A percentile compares a stretch with the other conserved stretches of the same genome.
These are phyloP conservation scores for Mastacembelus armatus DNA, from an alignment of 2,797 vertebrate species.

Conservation along the genomic window DNA sequence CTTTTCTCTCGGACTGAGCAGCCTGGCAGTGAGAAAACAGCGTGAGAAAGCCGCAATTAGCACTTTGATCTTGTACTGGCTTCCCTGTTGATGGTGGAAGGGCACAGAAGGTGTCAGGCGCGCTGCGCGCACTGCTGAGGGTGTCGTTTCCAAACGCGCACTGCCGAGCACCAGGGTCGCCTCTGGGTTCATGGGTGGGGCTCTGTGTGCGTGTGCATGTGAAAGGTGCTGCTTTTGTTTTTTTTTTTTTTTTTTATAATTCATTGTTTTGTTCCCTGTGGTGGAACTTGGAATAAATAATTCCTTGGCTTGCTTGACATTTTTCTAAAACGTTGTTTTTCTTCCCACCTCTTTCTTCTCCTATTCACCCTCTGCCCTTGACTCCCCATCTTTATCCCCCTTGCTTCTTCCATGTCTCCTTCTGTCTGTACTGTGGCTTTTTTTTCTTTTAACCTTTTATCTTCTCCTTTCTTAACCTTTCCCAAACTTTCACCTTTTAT, in stretches of 20 bases:
- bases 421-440: constrained; percentile 1
- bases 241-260: too few species aligned
- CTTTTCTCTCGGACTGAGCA: constrained; percentile 27
- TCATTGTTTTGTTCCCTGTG: constrained; percentile 18
- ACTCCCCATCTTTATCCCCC: constrained; percentile 31
- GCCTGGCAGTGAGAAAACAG: constrained; percentile 63
- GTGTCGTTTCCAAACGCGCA: constrained; percentile 67
- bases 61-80: constrained; percentile 68
- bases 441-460: constrained; percentile 3
- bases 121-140: constrained; percentile 75
- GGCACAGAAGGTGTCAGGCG: constrained; percentile 75
- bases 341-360: constrained; percentile 8
- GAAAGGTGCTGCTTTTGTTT: constrained; percentile 37
- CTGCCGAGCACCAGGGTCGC: constrained; percentile 61
- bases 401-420: constrained; percentile 17
- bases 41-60: constrained; percentile 73
- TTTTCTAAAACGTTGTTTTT: constrained; percentile 43
- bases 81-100: constrained; percentile 70
- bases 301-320: constrained; percentile 34
- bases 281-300: constrained; percentile 34
- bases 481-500: constrained; percentile 23
- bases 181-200: constrained; percentile 75
- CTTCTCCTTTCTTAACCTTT: background rate
- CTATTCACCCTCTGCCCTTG: background rate
- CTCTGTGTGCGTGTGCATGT: constrained; percentile 39